phyloP scores from a whole-genome alignment of 2,113 vertebrate species.

The Saccopteryx bilineata region DNA sequence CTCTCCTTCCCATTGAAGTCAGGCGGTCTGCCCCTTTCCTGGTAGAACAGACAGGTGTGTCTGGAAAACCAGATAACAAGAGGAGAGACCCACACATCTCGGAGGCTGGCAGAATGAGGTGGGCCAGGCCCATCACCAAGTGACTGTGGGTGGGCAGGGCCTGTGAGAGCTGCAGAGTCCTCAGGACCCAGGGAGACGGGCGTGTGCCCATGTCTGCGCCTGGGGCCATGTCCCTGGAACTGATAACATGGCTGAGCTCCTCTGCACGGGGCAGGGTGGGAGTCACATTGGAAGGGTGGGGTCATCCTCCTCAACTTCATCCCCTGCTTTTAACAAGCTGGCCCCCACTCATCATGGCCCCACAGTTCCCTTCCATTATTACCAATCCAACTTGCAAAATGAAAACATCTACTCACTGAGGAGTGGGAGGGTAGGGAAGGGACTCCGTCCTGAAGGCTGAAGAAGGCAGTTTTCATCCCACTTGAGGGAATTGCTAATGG shows the following conservation, averaged over 20 bases:
- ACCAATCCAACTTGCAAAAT: neutral
- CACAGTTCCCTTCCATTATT: neutral
- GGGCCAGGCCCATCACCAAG: neutral
- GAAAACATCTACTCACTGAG: neutral
- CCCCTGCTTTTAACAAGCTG: neutral
- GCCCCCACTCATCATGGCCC: neutral
- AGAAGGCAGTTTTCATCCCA: neutral
- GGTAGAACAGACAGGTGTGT: neutral
- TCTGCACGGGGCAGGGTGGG: rapidly evolving
- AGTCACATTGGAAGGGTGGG: neutral
- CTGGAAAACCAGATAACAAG: neutral
- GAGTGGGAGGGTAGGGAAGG: too few species aligned
- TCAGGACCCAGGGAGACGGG: neutral
- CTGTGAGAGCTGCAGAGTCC: neutral
- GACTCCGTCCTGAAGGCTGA: neutral
- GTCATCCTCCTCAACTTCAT: neutral
- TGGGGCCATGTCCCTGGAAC: neutral
- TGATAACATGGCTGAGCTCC: neutral
- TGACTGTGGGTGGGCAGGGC: neutral
- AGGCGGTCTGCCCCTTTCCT: neutral
- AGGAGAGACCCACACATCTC: neutral
- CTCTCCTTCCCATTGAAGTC: neutral
- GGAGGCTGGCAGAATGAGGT: neutral
- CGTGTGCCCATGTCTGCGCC: rapidly evolving
- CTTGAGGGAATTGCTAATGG: neutral